Base-by-base conservation (phyloP, 2,888 invertebrate species). In the Calameuta idolon region DNA sequence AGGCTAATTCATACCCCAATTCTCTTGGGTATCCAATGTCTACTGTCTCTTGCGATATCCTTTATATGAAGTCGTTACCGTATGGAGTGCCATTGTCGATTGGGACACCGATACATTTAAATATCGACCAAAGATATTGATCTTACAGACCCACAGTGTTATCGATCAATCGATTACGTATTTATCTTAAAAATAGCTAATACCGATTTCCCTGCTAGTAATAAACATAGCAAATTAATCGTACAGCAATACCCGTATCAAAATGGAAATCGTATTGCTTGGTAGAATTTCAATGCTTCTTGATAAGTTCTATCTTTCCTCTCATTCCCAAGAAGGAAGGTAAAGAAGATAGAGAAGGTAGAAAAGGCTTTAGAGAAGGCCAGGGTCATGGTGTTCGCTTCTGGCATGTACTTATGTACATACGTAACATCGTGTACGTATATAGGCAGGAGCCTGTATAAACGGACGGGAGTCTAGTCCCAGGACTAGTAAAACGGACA, bases 221-320 rank as follows among this genome's bases (percentile, higher is more conserved):
- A 79, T 81, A 77, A 81, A 81, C 83, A 84, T 86, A 84, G 87
- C 84, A 84, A 88, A 88, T 88, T 88, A 88, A 88, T 88, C 87
- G 86, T 78, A 80, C 80, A 84, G 80, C 80, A 85, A 84, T 86
- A 85, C 81, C 84, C 76, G 12, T 76, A 76, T 79, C 82, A 78
- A 81, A 79, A 82, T 55, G 80, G 73, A 75, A 76, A 77, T 79
- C 71, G 75, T 55, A 55, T 55, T 23, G 23, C 9, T 55, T 55
- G 23, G 55, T 23, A 23, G 23, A 55, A 23, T 55, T 23, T 23
- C 55, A 55, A 55, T 55, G 55, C 15, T 55, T 2, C 55, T 55
- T 9, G 55, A 55, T 55, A 23, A 55, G 55, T 55, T 55, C 55
- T 55, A 23, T 55, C 55, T 15, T 23, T 55, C 55, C 55, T 55